These are phyloP conservation scores for Tetragonula clypearis DNA, from an alignment of 1,140 invertebrate genomes.

Conservation along the genomic window DNA sequence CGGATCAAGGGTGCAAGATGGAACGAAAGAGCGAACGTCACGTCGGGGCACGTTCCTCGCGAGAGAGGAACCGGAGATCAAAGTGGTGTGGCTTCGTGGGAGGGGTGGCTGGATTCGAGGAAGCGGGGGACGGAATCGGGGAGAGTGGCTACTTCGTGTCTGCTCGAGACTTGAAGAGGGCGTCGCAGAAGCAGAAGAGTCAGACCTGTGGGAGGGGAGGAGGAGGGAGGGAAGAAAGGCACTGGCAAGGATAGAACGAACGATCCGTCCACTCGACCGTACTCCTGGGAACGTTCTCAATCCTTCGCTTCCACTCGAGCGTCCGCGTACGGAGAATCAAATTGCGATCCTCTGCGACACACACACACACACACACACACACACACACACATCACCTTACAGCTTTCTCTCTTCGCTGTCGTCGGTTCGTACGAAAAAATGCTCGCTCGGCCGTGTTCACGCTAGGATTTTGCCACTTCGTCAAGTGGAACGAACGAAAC, in stretches of 20 bases:
- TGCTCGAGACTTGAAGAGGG: slow-evolving; percentile 52
- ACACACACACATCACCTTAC: neutral
- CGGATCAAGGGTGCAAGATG: neutral
- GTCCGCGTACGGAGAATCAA: slow-evolving; percentile 46
- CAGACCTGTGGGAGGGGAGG: neutral
- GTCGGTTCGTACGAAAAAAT: neutral
- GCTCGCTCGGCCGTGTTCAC: neutral
- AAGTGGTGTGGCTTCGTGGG: slow-evolving; percentile 30
- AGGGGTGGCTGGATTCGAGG: slow-evolving; percentile 22
- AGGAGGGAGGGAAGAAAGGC: slow-evolving; percentile 14
- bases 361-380: too few species aligned
- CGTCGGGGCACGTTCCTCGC: slow-evolving; percentile 27
- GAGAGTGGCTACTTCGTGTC: slow-evolving; percentile 51
- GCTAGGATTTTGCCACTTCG: slow-evolving; percentile 36
- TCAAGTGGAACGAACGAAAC: slow-evolving; percentile 38
- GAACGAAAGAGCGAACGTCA: slow-evolving; percentile 8
- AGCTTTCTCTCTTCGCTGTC: too few species aligned
- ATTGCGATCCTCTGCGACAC: slow-evolving; percentile 34
- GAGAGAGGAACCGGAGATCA: slow-evolving; percentile 44
- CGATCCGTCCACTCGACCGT: slow-evolving; percentile 59
- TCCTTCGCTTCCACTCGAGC: slow-evolving; percentile 51
- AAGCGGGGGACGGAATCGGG: slow-evolving; percentile 25
- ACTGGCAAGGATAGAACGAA: slow-evolving; percentile 43
- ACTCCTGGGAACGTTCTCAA: slow-evolving; percentile 55
- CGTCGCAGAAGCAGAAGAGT: slow-evolving; percentile 35